These are phyloP conservation scores for Antennarius maculatus DNA, from an alignment of 2,797 vertebrate genomes.

Conservation along the genomic window DNA sequence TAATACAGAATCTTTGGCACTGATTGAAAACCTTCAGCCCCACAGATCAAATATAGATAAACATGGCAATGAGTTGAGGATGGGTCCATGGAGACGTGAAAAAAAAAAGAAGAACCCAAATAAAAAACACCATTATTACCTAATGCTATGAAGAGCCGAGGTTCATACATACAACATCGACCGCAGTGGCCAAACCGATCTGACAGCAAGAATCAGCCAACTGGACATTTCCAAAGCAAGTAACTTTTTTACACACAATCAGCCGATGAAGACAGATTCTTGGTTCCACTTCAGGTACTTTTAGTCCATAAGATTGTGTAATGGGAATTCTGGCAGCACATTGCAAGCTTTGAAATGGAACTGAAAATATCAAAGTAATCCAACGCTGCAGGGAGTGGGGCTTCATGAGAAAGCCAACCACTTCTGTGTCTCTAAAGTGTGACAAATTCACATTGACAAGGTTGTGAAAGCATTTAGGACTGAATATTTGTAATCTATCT, in stretches of 20 bases:
- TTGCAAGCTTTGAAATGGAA: conserved; percentile 42
- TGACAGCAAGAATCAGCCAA: not conserved
- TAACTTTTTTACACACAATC: conserved; percentile 16
- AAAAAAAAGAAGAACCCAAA: not conserved
- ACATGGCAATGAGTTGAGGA: conserved; percentile 52
- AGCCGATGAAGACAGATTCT: conserved; percentile 43
- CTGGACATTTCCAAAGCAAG: conserved; percentile 26
- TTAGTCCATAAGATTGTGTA: conserved; percentile 29
- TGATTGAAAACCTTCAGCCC: conserved; percentile 29
- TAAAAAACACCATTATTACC: conserved; percentile 32
- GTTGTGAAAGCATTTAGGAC: conserved; percentile 12
- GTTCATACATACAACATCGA: conserved; percentile 12
- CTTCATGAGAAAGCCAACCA: conserved; percentile 26
- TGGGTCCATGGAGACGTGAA: conserved; percentile 33
- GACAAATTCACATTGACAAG: conserved; percentile 23
- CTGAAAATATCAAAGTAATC: conserved; percentile 26
- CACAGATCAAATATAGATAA: conserved; percentile 56
- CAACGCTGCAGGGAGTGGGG: conserved; percentile 19
- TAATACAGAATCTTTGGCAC: conserved; percentile 65
- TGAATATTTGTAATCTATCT: conserved; percentile 5
- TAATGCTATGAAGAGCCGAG: conserved; percentile 7
- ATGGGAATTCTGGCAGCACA: conserved; percentile 41
- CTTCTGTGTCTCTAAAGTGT: not conserved
- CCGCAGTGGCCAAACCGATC: conserved; percentile 8
- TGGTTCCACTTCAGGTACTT: conserved; percentile 58